Evolutionary conservation across 2,888 invertebrate genomes (phyloP).

Genomic region (Folsomia candida): DNA sequence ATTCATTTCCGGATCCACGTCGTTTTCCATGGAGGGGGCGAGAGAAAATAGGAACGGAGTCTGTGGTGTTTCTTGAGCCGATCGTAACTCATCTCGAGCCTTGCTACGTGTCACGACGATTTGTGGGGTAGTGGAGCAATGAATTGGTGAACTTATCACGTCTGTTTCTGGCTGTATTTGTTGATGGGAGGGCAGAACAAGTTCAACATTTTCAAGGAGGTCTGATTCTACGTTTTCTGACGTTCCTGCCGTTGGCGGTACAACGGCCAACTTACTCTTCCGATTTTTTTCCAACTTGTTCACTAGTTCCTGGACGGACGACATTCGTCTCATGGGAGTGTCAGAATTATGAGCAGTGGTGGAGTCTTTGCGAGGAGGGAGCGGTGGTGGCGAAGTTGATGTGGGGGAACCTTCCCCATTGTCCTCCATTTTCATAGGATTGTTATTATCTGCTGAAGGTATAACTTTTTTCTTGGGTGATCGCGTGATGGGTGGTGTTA

Average conservation of each 20-base stretch:
- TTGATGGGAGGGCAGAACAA: background rate
- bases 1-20: background rate
- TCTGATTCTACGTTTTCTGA: background rate
- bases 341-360: background rate
- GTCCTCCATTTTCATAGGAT: background rate
- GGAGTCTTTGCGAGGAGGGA: background rate
- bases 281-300: conserved; percentile 31
- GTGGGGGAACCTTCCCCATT: background rate
- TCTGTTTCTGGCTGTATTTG: background rate
- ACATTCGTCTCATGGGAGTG: conserved; percentile 39
- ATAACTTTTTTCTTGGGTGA: background rate
- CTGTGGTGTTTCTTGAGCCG: background rate
- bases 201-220: background rate
- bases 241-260: background rate
- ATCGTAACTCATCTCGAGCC: background rate
- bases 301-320: conserved; percentile 45
- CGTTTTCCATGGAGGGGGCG: conserved; percentile 2
- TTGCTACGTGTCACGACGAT: background rate
- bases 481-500: background rate
- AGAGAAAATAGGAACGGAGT: background rate
- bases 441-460: background rate
- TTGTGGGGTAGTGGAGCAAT: conserved; percentile 10
- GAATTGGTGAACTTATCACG: background rate
- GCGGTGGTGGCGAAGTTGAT: background rate
- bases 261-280: conserved; percentile 2